phyloP scores from a whole-genome alignment of 2,888 invertebrate genomes.

The Lamproptera curius region DNA sequence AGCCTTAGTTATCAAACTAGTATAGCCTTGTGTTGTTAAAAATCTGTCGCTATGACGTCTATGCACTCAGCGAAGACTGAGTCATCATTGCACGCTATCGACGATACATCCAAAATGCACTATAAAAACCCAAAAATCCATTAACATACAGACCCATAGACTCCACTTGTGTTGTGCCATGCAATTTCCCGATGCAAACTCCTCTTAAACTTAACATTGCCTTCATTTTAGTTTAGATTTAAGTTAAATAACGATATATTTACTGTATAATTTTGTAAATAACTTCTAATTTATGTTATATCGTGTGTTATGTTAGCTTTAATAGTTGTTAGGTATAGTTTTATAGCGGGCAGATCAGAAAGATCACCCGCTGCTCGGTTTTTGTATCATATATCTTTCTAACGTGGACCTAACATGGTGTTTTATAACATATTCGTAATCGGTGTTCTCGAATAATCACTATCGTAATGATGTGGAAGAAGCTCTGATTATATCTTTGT shows the following conservation, averaged over 20 bases:
- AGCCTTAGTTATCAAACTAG: no score
- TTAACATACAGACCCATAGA: background rate
- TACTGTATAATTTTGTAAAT: slow-evolving; percentile 74
- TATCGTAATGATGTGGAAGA: slow-evolving; percentile 6
- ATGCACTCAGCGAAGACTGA: slow-evolving; percentile 67
- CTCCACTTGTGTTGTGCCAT: slow-evolving; percentile 16
- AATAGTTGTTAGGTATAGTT: slow-evolving; percentile 65
- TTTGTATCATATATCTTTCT: slow-evolving; percentile 46
- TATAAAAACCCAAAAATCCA: background rate
- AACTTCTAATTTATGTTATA: slow-evolving; percentile 66
- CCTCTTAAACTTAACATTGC: no score
- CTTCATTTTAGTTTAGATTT: no score
- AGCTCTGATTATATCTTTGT: slow-evolving; percentile 18
- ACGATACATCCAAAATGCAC: background rate
- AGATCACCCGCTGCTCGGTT: slow-evolving; percentile 58
- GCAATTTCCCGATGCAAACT: slow-evolving; percentile 9
- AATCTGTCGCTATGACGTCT: slow-evolving; percentile 51
- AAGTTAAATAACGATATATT: background rate
- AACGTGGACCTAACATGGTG: slow-evolving; percentile 33
- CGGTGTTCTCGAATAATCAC: slow-evolving; percentile 20
- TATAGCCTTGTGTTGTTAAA: no score
- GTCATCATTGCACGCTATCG: slow-evolving; percentile 67
- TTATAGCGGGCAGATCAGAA: slow-evolving; percentile 56
- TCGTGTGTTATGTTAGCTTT: slow-evolving; percentile 68
- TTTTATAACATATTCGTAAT: background rate